Conservation (phyloP, 2,797 vertebrate genomes). For the Podargus strigoides region DNA sequence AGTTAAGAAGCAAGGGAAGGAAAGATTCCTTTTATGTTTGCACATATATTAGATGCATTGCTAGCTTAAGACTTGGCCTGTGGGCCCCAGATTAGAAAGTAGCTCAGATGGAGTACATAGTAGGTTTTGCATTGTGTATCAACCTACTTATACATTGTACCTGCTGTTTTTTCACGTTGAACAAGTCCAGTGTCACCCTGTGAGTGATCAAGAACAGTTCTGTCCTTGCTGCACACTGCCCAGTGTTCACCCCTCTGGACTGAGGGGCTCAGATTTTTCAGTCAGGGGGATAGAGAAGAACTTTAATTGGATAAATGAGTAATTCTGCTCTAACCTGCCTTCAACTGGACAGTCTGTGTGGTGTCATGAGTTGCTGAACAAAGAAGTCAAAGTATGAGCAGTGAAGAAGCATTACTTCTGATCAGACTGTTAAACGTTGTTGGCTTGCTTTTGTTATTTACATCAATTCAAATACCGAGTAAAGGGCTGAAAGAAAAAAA, state of each 20-base stretch:
- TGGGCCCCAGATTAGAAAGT: neutral
- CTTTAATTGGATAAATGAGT: neutral
- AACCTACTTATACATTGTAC: neutral
- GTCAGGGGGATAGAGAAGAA: neutral
- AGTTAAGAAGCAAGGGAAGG: neutral
- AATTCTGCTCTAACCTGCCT: neutral
- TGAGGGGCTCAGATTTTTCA: neutral
- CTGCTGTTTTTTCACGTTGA: neutral
- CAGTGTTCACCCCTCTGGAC: neutral
- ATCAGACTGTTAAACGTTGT: neutral
- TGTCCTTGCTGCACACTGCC: neutral
- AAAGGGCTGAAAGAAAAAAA: neutral
- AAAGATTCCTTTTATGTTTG: conserved; percentile 10
- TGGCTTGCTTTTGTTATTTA: neutral
- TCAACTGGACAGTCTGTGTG: neutral
- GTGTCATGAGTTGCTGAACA: neutral
- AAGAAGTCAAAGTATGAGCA: neutral
- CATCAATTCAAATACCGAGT: neutral
- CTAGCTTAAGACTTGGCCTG: neutral
- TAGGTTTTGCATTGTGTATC: neutral
- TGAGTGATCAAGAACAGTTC: fast-evolving
- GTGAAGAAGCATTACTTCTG: neutral
- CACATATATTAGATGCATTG: neutral
- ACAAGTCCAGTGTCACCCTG: neutral
- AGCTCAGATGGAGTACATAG: neutral